Base-by-base conservation (phyloP, 2,113 vertebrate species). In the Ochotona curzoniae region DNA sequence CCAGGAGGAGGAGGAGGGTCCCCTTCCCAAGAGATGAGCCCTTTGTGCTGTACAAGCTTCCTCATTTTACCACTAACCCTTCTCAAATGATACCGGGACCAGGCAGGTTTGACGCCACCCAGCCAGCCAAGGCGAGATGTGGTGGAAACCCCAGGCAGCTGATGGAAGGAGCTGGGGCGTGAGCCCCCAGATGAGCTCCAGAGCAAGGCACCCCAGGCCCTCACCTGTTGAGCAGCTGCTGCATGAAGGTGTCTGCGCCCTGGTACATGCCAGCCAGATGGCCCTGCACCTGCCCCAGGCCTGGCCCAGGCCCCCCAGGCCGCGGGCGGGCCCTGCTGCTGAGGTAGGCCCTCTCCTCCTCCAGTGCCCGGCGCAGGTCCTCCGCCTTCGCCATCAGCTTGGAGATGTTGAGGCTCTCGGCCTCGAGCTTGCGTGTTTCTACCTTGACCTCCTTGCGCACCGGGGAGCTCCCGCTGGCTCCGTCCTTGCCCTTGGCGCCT, bases 341-440 rank as follows among this genome's bases (percentile, higher is more conserved):
- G 84, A 99, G 98, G 64, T 99, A 99, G 15, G 99, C 99, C 89
- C 99, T 96, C 51, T 99, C 99, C 94, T 99, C 99, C 96, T 99
- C 99, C 97, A 99, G 98, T 0, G 99, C 99, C 87, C 99, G 98
- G 70, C 99, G 97, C 91, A 99, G 97, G 11, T 99, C 99, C 96
- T 99, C 99, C 0, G 99, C 99, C 96, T 99, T 99, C 89, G 99
- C 99, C 99, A 99, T 99, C 93, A 99, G 97, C 69, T 99, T 99
- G 30, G 99, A 99, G 98, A 99, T 99, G 97, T 99, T 99, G 91
- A 99, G 98, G 51, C 99, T 99, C 89, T 99, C 99, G 0, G 99
- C 98, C 44, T 99, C 99, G 94, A 98, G 95, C 92, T 98, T 98
- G n/a, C 98, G 98, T 83, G 98, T 97, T 13, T 97, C 97, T 49